These are phyloP conservation scores for Pammene fasciana DNA, from an alignment of 2,888 invertebrate species.

Conservation along the genomic window DNA sequence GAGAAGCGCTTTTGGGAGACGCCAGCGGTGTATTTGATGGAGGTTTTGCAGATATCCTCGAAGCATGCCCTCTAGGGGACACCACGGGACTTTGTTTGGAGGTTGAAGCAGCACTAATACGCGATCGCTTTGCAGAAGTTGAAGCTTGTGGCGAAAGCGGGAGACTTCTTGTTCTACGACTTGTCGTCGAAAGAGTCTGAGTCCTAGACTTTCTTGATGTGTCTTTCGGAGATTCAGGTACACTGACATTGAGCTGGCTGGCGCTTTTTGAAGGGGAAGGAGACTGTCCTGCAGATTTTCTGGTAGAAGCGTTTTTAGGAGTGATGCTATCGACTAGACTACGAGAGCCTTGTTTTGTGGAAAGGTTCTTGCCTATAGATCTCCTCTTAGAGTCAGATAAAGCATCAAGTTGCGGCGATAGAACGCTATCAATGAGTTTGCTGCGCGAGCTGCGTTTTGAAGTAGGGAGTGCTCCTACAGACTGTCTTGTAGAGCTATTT, in stretches of 20 bases:
- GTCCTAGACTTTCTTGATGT: neutral
- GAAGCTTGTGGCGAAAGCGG: constrained; percentile 1
- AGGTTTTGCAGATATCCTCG: neutral
- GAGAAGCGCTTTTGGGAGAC: neutral
- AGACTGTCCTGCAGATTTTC: constrained; percentile 1
- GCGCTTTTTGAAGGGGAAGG: constrained; percentile 1
- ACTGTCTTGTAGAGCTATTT: constrained; percentile 10
- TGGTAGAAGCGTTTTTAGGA: neutral
- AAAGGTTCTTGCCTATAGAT: neutral
- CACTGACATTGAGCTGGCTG: neutral
- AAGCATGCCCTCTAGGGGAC: neutral
- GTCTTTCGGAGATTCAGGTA: neutral
- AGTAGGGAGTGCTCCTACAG: neutral
- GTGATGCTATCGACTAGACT: neutral
- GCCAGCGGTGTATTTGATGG: neutral
- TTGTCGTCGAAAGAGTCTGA: neutral
- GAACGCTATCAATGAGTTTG: constrained; percentile 1
- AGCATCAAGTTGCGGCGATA: constrained; percentile 1
- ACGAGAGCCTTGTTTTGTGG: constrained; percentile 5
- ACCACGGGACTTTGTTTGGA: neutral
- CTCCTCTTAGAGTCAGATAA: neutral
- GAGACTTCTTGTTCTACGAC: constrained; percentile 1
- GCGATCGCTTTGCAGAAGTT: neutral
- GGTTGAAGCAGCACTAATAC: neutral
- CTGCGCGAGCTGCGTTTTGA: constrained; percentile 14